Conservation (phyloP, 1,140 invertebrate genomes). For the Aradophagus sp. region DNA sequence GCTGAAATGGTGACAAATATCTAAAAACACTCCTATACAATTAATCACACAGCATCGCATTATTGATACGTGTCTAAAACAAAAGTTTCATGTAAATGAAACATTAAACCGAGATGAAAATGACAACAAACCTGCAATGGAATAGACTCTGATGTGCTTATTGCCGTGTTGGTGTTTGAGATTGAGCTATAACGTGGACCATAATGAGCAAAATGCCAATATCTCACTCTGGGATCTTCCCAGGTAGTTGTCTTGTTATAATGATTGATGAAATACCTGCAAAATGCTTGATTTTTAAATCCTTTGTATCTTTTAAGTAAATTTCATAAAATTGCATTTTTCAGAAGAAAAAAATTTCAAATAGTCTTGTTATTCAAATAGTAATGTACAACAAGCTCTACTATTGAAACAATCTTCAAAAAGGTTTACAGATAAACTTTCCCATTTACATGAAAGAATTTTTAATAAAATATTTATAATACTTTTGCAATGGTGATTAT, state of each 20-base stretch:
- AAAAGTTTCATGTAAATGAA: conserved; percentile 28
- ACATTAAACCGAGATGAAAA: conserved; percentile 16
- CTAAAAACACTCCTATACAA: conserved; percentile 18
- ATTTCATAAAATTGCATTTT: too few species aligned
- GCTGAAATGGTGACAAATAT: conserved; percentile 14
- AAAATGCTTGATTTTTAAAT: conserved; percentile 60
- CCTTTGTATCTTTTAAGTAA: too few species aligned
- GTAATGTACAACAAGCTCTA: too few species aligned
- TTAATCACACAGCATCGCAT: conserved; percentile 8
- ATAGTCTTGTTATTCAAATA: too few species aligned
- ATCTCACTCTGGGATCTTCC: conserved; percentile 80
- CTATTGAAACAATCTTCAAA: too few species aligned
- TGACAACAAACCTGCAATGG: conserved; percentile 74
- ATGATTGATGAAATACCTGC: conserved; percentile 86
- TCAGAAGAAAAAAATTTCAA: too few species aligned
- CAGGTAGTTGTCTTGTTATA: conserved; percentile 81
- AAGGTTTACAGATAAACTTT: too few species aligned
- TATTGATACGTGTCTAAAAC: conserved; percentile 44
- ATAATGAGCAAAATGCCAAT: conserved; percentile 75
- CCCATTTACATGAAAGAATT: too few species aligned
- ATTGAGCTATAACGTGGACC: conserved; percentile 69
- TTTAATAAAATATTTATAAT: too few species aligned
- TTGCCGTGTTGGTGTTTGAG: conserved; percentile 71
- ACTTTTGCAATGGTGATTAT: too few species aligned
- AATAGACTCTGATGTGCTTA: conserved; percentile 75